A percentile compares a stretch with the other conserved stretches of the same genome.
These are phyloP conservation scores for Pipistrellus pygmaeus DNA, from an alignment of 2,797 vertebrate species.

Conservation along the genomic window DNA sequence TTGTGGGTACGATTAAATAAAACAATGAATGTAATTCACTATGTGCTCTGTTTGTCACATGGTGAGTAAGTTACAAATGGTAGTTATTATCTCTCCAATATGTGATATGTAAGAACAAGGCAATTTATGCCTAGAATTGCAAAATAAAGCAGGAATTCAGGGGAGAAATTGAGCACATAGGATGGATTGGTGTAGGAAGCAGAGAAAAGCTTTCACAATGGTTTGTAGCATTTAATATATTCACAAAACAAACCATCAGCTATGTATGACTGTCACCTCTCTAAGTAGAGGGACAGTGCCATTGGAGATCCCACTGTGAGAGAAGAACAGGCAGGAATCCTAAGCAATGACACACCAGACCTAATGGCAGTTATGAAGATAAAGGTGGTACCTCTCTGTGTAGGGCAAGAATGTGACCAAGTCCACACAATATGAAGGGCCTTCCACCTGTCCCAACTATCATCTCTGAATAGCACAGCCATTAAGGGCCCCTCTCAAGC, in stretches of 20 bases:
- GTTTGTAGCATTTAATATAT: not conserved
- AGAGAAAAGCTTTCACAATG: not conserved
- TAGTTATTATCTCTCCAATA: not conserved
- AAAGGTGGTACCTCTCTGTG: not conserved
- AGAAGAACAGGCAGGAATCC: no score
- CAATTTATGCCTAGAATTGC: not conserved
- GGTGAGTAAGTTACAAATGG: not conserved
- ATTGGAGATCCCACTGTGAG: not conserved
- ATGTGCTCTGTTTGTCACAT: not conserved
- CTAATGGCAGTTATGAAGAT: not conserved
- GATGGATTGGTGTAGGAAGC: not conserved
- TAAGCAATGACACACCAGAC: not conserved
- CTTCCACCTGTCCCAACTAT: not conserved
- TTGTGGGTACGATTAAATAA: constrained; percentile 22
- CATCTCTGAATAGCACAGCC: not conserved
- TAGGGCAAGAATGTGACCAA: not conserved
- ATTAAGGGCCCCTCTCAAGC: not conserved
- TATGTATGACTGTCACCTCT: not conserved
- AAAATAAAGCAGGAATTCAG: not conserved
- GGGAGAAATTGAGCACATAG: not conserved
- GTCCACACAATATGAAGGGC: not conserved
- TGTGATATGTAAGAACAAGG: not conserved
- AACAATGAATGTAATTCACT: not conserved
- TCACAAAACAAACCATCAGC: not conserved
- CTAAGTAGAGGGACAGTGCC: not conserved